phyloP scores from a whole-genome alignment of 2,888 invertebrate genomes.

The Nycteola revayana region DNA sequence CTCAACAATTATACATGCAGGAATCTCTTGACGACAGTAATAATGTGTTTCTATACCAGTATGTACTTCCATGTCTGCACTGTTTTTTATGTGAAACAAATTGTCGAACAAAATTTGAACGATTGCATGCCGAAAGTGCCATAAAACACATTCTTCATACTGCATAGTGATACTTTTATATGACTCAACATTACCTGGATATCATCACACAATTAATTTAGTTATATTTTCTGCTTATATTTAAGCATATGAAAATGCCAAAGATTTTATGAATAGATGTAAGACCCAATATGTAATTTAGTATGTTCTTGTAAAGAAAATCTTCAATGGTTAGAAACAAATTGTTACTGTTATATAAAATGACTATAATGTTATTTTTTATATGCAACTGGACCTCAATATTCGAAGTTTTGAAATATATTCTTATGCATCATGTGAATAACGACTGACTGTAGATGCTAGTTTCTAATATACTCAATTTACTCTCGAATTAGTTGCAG shows the following conservation, averaged over 20 bases:
- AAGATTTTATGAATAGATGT: constrained; percentile 74
- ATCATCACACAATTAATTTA: constrained; percentile 58
- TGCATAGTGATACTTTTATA: constrained; percentile 22
- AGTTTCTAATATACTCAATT: constrained; percentile 48
- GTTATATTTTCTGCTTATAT: constrained; percentile 54
- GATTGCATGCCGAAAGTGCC: constrained; percentile 30
- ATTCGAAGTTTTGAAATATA: constrained; percentile 61
- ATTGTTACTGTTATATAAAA: constrained; percentile 74
- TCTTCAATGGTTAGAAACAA: constrained; percentile 70
- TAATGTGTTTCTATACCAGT: constrained; percentile 76
- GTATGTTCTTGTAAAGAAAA: constrained; percentile 45
- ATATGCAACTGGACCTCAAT: constrained; percentile 67
- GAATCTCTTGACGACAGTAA: constrained; percentile 72
- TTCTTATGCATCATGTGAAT: constrained; percentile 64
- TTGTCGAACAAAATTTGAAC: constrained; percentile 29
- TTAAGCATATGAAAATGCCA: constrained; percentile 69
- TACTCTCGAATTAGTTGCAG: constrained; percentile 50
- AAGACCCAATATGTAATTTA: constrained; percentile 59
- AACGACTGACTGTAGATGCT: constrained; percentile 71
- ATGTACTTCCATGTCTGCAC: constrained; percentile 25
- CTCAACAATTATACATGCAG: constrained; percentile 51
- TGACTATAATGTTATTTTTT: constrained; percentile 69
- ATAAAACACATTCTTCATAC: constrained; percentile 31
- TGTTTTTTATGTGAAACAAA: constrained; percentile 10
- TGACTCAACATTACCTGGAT: constrained; percentile 28